Evolutionary conservation across 2,888 invertebrate species (phyloP), one percentile per base, ranked within the genome.

Genomic region (Acanthacorydalis orientalis): DNA sequence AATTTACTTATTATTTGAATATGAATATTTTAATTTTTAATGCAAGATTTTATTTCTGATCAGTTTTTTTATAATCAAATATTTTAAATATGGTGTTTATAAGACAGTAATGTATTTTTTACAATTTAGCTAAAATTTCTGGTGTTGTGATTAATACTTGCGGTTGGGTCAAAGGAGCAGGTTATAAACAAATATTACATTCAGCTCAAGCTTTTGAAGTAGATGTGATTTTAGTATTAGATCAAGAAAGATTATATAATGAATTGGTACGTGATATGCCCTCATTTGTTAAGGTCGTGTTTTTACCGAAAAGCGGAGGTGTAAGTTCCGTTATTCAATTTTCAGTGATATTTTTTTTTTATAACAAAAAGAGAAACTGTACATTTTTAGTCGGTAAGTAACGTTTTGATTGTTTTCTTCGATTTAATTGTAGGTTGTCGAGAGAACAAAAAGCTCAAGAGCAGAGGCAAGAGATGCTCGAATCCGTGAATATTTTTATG

Each of bases 71-170:
- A 14, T 9, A n/a, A 11, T 8, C 8, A 40, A 14, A 10, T 40
- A 8, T 40, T 10, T 11, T 40, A 23, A 4, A 23, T 23, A 6
- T 23, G 6, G 2, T 23, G 38, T 31, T 14, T n/a, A 10, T 44
- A 31, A 44, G 3, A 34, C 12, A 11, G 32, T 11, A n/a, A 49
- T 49, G 52, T 48, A 23, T 23, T 23, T 23, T 23, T 23, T 23
- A n/a, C n/a, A n/a, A n/a, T n/a, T 68, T 59, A 83, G 88, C 85
- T 0, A 80, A 84, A 58, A 73, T 77, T 34, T 89, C 89, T 2
- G 98, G 98, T 1, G 84, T 89, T 3, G 80, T 98, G 34, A 91
- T 98, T 53, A 98, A 98, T 65, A 97, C 97, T 0, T 93, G 95
- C 56, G 97, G 97, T 0, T 98, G 95, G 95, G 83, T 96, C 2